Evolutionary conservation across 1,140 invertebrate genomes (phyloP).

Genomic region (Popillia japonica): DNA sequence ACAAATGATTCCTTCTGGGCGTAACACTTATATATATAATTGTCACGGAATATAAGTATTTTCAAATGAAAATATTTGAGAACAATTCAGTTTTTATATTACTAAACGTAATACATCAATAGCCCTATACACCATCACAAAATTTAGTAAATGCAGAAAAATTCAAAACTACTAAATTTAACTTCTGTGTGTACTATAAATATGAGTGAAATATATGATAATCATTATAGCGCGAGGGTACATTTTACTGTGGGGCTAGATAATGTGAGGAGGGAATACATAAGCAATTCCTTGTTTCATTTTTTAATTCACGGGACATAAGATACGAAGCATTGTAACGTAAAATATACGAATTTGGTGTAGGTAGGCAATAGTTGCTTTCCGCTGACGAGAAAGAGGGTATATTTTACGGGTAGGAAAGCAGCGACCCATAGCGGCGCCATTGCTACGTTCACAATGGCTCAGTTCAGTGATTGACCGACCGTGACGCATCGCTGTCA

Average conservation of each 20-base stretch:
- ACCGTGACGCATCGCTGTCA: conserved; percentile 46
- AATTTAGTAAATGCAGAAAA: too few relatives aligned
- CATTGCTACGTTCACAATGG: conserved; percentile 42
- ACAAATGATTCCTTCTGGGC: too few relatives aligned
- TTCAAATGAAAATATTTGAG: too few relatives aligned
- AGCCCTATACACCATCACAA: too few relatives aligned
- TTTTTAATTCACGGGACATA: conserved; percentile 32
- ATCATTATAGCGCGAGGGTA: not conserved
- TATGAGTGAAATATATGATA: too few relatives aligned
- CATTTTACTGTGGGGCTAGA: not conserved
- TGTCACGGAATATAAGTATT: too few relatives aligned
- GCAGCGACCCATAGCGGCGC: conserved; percentile 43
- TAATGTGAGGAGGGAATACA: not conserved
- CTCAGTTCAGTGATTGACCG: conserved; percentile 45
- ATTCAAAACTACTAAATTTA: too few relatives aligned
- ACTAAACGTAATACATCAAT: too few relatives aligned
- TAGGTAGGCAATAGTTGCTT: conserved; percentile 16
- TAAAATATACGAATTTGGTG: conserved; percentile 34
- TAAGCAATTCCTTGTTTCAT: not conserved
- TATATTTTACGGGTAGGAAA: conserved; percentile 41
- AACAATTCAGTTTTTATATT: too few relatives aligned
- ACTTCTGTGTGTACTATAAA: too few relatives aligned
- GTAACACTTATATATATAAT: too few relatives aligned
- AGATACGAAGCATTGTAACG: not conserved
- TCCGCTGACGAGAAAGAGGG: not conserved